Base-by-base conservation (phyloP, 2,888 invertebrate species). In the Chaetoderma sp. region DNA sequence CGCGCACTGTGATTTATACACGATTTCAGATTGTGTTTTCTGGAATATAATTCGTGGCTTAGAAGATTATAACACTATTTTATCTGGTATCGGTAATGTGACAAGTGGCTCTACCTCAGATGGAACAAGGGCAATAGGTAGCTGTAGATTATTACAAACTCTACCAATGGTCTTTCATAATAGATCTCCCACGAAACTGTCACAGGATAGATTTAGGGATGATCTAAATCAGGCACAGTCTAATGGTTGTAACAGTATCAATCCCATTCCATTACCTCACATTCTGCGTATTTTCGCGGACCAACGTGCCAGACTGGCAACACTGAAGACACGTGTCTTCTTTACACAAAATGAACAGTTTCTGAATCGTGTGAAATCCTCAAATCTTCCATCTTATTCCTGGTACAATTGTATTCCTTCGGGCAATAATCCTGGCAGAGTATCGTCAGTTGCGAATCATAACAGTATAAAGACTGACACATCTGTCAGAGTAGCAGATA, bases 41-140 rank as follows among this genome's bases (percentile, higher is more conserved):
- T 85, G 85, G 83, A 81, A 81, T 58, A 78, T 86, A 47, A 78
- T 82, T 4, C 73, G 86, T 4, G 86, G 86, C 16, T 65, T 86
- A 13, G 86, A 86, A 67, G 85, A 86, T 52, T 83, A 82, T 63
- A 86, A 86, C 66, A 77, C 75, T 59, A 79, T 86, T 27, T n/a
- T n/a, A n/a, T n/a, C n/a, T n/a, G n/a, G n/a, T n/a, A 75, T 82
- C n/a, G 73, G 71, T 39, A 70, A 75, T 21, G 70, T 71, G 27
- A 56, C 63, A 33, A 8, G 5, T n/a, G 18, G 10, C 44, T 6
- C 25, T 2, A 10, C 36, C 27, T 25, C 42, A 16, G 58, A 58
- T 1, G 36, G 23, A n/a, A 23, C 8, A 13, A n/a, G 16, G 21
- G n/a, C 56, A 18, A 16, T 39, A 13, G 33, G 23, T 23, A 13